phyloP scores from a whole-genome alignment of 2,113 vertebrate genomes.

The Echinops telfairi region DNA sequence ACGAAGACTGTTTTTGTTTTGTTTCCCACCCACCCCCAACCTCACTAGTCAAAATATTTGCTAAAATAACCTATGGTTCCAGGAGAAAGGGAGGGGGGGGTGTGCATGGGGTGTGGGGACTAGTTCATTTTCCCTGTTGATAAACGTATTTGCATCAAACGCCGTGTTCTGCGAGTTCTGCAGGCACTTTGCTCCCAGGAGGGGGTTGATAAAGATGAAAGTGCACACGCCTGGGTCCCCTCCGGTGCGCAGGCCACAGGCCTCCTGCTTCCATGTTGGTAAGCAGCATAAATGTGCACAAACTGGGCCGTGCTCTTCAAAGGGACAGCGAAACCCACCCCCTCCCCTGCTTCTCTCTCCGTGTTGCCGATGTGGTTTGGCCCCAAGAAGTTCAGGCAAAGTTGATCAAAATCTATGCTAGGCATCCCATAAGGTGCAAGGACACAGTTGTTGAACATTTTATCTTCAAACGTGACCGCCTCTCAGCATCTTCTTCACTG shows the following conservation, averaged over 20 bases:
- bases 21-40: slow-evolving; percentile 1
- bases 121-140: neutral
- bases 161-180: rapidly evolving
- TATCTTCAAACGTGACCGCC: slow-evolving; percentile 25
- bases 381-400: neutral
- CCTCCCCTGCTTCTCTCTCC: slow-evolving; percentile 20
- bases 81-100: neutral
- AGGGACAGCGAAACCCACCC: neutral
- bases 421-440: slow-evolving; percentile 29
- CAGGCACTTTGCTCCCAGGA: neutral
- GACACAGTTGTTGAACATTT: neutral
- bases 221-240: rapidly evolving
- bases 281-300: neutral
- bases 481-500: neutral
- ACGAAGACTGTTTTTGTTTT: slow-evolving; percentile 33
- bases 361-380: neutral
- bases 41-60: slow-evolving; percentile 64
- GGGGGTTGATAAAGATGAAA: rapidly evolving
- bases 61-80: slow-evolving; percentile 16
- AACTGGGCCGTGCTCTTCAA: neutral
- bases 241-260: rapidly evolving
- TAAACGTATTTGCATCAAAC: neutral
- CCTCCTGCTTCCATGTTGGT: neutral
- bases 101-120: neutral
- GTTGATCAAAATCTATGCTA: slow-evolving; percentile 43